Conservation (phyloP, 2,888 invertebrate species). For the Aphidius colemani region DNA sequence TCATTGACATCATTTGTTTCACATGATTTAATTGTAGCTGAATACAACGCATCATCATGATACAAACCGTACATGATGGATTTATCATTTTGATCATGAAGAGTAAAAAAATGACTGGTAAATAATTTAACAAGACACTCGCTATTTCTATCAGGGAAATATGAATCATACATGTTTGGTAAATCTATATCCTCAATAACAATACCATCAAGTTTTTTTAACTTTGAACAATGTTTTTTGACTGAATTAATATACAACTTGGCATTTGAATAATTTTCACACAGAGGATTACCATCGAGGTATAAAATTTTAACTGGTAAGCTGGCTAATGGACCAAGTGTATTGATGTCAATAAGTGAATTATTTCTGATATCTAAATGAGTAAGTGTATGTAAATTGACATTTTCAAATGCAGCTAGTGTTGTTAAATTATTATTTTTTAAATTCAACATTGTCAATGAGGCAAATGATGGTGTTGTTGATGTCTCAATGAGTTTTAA, state of each 20-base stretch:
- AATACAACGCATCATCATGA: constrained; percentile 67
- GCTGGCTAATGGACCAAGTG: constrained; percentile 50
- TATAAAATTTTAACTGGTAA: constrained; percentile 63
- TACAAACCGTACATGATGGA: constrained; percentile 66
- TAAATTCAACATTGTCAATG: constrained; percentile 46
- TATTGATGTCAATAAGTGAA: constrained; percentile 44
- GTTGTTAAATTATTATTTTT: constrained; percentile 44
- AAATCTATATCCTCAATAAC: constrained; percentile 38
- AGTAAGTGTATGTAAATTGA: constrained; percentile 41
- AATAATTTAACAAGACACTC: constrained; percentile 66
- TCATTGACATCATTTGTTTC: constrained; percentile 54
- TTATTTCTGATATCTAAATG: constrained; percentile 54
- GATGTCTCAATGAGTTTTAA: constrained; percentile 50
- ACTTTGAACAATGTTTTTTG: constrained; percentile 62
- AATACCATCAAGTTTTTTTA: constrained; percentile 65
- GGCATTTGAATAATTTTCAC: constrained; percentile 67
- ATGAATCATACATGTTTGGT: constrained; percentile 41
- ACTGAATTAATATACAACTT: constrained; percentile 66
- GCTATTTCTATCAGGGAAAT: constrained; percentile 35
- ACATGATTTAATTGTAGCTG: constrained; percentile 60
- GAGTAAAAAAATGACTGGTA: constrained; percentile 68
- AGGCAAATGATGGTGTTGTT: constrained; percentile 32
- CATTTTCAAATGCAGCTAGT: constrained; percentile 40
- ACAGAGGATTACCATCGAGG: constrained; percentile 75
- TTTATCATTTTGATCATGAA: constrained; percentile 69